Conservation (phyloP, 2,888 invertebrate genomes). For the Anthophora plumipes region DNA sequence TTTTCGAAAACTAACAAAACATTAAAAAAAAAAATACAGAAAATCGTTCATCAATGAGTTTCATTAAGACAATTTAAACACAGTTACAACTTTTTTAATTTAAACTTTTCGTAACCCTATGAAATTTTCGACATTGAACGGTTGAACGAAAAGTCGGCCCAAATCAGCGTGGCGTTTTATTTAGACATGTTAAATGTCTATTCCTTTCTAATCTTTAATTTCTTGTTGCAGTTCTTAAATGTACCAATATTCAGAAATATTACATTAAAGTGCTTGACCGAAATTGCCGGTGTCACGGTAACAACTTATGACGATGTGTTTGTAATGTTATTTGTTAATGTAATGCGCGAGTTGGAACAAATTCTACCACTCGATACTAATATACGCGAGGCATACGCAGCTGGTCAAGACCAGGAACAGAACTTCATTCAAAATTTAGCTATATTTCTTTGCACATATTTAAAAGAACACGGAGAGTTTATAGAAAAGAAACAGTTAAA, state of each 20-base stretch:
- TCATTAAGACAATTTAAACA: too few relatives aligned
- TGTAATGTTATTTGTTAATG: conserved; percentile 94
- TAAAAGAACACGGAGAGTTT: conserved; percentile 97
- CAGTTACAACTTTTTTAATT: too few relatives aligned
- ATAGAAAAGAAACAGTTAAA: conserved; percentile 93
- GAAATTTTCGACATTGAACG: too few relatives aligned
- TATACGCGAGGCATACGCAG: conserved; percentile 96
- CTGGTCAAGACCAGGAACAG: conserved; percentile 98
- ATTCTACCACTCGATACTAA: conserved; percentile 97
- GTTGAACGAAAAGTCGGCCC: too few relatives aligned
- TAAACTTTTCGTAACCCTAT: too few relatives aligned
- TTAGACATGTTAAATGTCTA: background rate
- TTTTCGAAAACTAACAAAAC: too few relatives aligned
- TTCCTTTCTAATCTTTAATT: background rate
- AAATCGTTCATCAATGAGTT: too few relatives aligned
- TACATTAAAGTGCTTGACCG: conserved; percentile 98
- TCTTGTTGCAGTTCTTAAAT: conserved; percentile 91
- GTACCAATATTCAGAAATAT: conserved; percentile 99
- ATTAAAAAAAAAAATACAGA: too few relatives aligned
- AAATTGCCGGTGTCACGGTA: conserved; percentile 97
- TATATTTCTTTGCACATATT: conserved; percentile 97
- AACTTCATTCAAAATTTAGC: conserved; percentile 99
- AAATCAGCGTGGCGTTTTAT: too few relatives aligned
- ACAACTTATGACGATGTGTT: conserved; percentile 97
- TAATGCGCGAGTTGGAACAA: conserved; percentile 95